Base-by-base conservation (phyloP, 2,888 invertebrate species). In the Amphipoea oculea region DNA sequence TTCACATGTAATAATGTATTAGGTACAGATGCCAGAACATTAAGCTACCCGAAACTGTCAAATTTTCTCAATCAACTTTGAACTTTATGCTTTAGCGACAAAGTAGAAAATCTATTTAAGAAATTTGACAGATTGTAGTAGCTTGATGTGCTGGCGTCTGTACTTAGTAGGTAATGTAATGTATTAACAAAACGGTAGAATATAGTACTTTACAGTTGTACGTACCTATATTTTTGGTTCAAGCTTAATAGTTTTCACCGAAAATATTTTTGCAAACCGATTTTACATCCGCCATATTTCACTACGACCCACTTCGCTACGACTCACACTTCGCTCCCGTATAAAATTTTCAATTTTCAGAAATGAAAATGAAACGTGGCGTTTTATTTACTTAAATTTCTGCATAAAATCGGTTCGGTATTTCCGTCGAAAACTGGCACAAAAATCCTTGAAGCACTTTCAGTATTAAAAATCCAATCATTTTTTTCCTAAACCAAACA, bases 261-360 rank as follows among this genome's bases (percentile, higher is more conserved):
- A 66, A 65, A 9, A 14, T 5, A 48, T 57, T 65, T 82, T 29
- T 57, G 1, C 12, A 29, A 65, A 54, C 45, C n/a, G 2, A 48
- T 79, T 76, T 82, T 42, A 6, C 4, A 14, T 20, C 14, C n/a
- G 20, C 29, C 42, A 60, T 66, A 75, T 60, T 72, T n/a, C 12
- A 14, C 2, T 54, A n/a, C 20, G 12, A 23, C 57, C 57, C 57
- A n/a, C 23, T 57, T 57, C 14, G 23, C 23, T 36, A 23, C 9
- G 7, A 9, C 7, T 6, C 14, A 45, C 36, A 63, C 12, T 45
- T 5, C 63, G 23, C 0, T 5, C 45, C 45, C 45, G 29, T 40
- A 54, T 65, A 83, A 54, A 76, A 76, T 83, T 82, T 82, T 48
- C 40, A 65, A 83, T 79, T 57, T 83, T 48, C 45, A 2, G 54